Conservation (phyloP, 2,888 invertebrate species). For the Brenthis ino region DNA sequence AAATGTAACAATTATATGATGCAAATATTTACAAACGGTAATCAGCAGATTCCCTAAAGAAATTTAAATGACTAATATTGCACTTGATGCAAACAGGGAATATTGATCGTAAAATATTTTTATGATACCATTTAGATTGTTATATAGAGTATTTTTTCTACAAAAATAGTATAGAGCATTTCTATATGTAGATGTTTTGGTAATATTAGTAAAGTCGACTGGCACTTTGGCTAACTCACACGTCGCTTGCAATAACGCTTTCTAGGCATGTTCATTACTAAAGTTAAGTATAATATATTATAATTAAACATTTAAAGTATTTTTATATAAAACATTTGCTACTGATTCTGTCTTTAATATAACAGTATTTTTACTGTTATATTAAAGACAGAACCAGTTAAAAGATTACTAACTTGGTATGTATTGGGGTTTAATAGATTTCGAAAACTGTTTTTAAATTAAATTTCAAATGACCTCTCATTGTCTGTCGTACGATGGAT, state of each 20-base stretch:
- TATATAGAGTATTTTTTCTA: slow-evolving; percentile 19
- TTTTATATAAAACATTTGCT: slow-evolving; percentile 45
- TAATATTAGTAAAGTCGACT: slow-evolving; percentile 10
- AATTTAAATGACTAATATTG: neutral
- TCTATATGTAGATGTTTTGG: slow-evolving; percentile 1
- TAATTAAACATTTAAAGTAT: slow-evolving; percentile 39
- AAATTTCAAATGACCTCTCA: too few relatives aligned
- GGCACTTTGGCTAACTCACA: slow-evolving; percentile 10
- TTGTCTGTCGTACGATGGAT: too few relatives aligned
- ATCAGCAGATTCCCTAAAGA: too few relatives aligned
- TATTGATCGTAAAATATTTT: slow-evolving; percentile 14
- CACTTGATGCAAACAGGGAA: neutral
- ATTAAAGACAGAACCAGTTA: too few relatives aligned
- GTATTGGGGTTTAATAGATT: too few relatives aligned
- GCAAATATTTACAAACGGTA: too few relatives aligned
- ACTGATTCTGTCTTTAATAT: neutral
- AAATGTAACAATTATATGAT: neutral
- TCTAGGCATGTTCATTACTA: slow-evolving; percentile 36
- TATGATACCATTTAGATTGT: slow-evolving; percentile 15
- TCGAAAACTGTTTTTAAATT: too few relatives aligned
- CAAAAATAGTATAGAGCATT: slow-evolving; percentile 5
- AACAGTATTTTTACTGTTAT: too few relatives aligned
- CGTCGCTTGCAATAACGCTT: slow-evolving; percentile 39
- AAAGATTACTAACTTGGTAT: too few relatives aligned
- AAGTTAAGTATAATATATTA: slow-evolving; percentile 40